Evolutionary conservation across 1,140 invertebrate genomes (phyloP), one percentile per base, ranked within the genome.

Genomic region (Apis cerana): DNA sequence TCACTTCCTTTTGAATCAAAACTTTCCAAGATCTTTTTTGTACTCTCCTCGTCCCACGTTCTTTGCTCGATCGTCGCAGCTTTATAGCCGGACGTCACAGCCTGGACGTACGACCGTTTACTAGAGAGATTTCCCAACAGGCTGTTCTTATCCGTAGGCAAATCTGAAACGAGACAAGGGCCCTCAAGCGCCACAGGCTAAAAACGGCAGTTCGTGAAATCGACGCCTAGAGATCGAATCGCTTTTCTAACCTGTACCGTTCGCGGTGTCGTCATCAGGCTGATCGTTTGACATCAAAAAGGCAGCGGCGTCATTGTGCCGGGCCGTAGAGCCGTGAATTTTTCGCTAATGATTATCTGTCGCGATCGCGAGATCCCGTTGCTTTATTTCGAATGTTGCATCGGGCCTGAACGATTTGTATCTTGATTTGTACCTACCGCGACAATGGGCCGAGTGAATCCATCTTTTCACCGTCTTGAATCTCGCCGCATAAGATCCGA

Each of bases 221-320:
- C 59, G 59, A 23, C 75, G 21, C 50, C 33, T 8, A 7, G 1
- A 23, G 67, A 61, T 58, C 23, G 48, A 23, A 43, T 33, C 19
- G 33, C 5, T 54, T 2, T 43, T 27, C 72, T 80, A 83, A 83
- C 82, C 82, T 83, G 77, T 80, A 58, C 59, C 82, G 68, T 83
- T 72, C 76, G 62, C 68, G 68, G 19, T 10, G 50, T 15, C 69
- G 56, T 80, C 76, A 69, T 78, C 61, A 43, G 27, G 19, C 68
- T 69, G 80, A 75, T 82, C 72, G 72, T 76, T 76, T 68, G 80
- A 82, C 80, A 82, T 82, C 80, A 82, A 82, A 82, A 68, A 50
- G 74, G 23, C 74, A 21, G 64, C 48, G 19, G 80, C 56, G 56
- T 59, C 80, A 82, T 82, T 65, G 21, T 82, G 78, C 48, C 43